Base-by-base conservation (phyloP, 2,888 invertebrate species). In the Drosophila longiperda region DNA sequence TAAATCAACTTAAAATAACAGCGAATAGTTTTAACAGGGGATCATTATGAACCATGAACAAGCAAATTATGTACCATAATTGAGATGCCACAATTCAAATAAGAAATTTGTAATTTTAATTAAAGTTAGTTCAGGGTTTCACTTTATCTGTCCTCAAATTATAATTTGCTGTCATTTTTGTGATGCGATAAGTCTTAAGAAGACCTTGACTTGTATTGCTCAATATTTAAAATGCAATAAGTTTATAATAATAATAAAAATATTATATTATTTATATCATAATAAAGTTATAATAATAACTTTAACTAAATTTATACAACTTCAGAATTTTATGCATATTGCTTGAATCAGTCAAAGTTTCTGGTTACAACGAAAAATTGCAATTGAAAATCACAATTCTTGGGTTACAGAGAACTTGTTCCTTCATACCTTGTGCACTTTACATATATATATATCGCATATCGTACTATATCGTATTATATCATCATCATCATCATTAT, bases 371-470 rank as follows among this genome's bases (percentile, higher is more conserved):
- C 26, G 40, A 64, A 38, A 11, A 54, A 29, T 45, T 23, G n/a
- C 11, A n/a, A 3, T 40, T 20, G 6, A 36, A 11, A 26, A 12
- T 23, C 29, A 29, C 5, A 29, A 29, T n/a, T n/a, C 40, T 73
- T 9, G 20, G 2, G 11, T 75, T 58, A 20, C 50, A 36, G 9
- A 62, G 20, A 73, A 71, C 71, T 40, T 17, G 75, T 78, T 75
- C 29, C 72, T 78, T 63, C 60, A 65, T 78, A 75, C 78, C 55
- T 66, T 65, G 73, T 78, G 78, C 78, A 78, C 78, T 55, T 52
- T 57, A 26, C 34, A 26, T 29, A 48, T 55, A 36, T 20, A 15
- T 55, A 53, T 65, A 52, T 73, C 40, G 20, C 49, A 11, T 57
- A 45, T 58, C 26, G 20, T 33, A n/a, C 29, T 29, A 29, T 29